A percentile compares a stretch with the other conserved stretches of the same genome.
phyloP scores from a whole-genome alignment of 2,797 vertebrate species.

The Protonibea diacanthus region DNA sequence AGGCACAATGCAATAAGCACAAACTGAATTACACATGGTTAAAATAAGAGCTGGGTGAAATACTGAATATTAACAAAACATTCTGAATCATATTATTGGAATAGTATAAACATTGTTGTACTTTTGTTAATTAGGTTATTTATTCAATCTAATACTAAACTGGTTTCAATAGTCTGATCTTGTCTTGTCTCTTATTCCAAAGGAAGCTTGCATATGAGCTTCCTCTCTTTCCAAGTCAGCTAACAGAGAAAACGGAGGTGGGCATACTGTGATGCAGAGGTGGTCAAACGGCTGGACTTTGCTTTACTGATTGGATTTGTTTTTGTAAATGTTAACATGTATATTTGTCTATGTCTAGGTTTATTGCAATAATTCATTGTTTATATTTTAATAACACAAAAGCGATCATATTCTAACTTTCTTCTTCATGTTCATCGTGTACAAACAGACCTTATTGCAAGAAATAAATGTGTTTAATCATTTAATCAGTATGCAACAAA shows the following conservation, averaged over 20 bases:
- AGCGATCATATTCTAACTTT: neutral
- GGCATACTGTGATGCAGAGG: neutral
- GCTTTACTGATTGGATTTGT: neutral
- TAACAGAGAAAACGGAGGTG: neutral
- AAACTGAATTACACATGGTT: constrained; percentile 62
- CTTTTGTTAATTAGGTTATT: neutral
- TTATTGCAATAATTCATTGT: neutral
- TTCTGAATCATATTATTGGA: neutral
- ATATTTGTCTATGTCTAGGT: neutral
- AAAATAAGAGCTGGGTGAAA: constrained; percentile 61
- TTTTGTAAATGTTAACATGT: neutral
- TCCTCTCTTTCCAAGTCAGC: no score
- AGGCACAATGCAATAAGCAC: constrained; percentile 44
- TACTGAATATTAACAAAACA: neutral
- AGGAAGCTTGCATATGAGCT: no score
- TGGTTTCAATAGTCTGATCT: no score
- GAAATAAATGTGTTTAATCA: neutral
- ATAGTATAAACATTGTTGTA: neutral
- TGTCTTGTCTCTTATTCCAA: no score
- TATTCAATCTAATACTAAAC: neutral
- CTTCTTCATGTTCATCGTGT: neutral
- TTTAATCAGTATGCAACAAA: neutral
- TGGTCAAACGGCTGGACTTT: neutral
- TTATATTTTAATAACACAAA: neutral
- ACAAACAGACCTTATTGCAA: neutral